Base-by-base conservation (phyloP, 2,888 invertebrate genomes). In the Polymixis flavicincta region DNA sequence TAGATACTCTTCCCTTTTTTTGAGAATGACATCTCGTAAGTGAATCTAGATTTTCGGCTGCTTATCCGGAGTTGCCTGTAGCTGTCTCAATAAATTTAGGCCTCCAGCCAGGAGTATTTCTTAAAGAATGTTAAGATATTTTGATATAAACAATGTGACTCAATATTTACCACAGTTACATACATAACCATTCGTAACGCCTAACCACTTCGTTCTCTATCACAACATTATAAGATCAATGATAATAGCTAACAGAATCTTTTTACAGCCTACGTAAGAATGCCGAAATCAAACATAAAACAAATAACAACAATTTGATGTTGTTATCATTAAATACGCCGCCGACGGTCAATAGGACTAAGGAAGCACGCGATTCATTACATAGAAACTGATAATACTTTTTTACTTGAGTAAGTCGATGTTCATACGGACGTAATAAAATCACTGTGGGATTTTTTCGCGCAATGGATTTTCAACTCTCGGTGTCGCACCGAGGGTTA, bases 341-440 rank as follows among this genome's bases (percentile, higher is more conserved):
- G 54, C 28, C 54, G 14, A n/a, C 42, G 28, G 73, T 79, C 61
- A 79, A 61, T 22, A 50, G 32, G 37, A 14, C 50, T 17, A 75
- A 52, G 54, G 22, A 22, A 64, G 54, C 64, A 60, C 54, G 28
- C 65, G 50, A 52, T 60, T 63, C 19, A n/a, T 54, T 25, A 54
- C 57, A 66, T 61, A 80, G 28, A 28, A 11, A 84, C 66, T 19
- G 76, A 80, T 82, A 84, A 64, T 74, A 69, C 45, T 60, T 72
- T 60, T 72, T 78, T 66, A 59, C 60, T 84, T n/a, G 57, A 61
- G 52, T 71, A 67, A 37, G 37, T 37, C 37, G 37, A 37, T 6
- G 37, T 37, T 37, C 37, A 37, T 37, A 37, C 37, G 37, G 37
- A 37, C 37, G 3, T 37, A 37, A 37, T 37, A 37, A 37, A 37